These are phyloP conservation scores for Nematopogon swammerdamellus DNA, from an alignment of 2,888 invertebrate species.

Conservation along the genomic window DNA sequence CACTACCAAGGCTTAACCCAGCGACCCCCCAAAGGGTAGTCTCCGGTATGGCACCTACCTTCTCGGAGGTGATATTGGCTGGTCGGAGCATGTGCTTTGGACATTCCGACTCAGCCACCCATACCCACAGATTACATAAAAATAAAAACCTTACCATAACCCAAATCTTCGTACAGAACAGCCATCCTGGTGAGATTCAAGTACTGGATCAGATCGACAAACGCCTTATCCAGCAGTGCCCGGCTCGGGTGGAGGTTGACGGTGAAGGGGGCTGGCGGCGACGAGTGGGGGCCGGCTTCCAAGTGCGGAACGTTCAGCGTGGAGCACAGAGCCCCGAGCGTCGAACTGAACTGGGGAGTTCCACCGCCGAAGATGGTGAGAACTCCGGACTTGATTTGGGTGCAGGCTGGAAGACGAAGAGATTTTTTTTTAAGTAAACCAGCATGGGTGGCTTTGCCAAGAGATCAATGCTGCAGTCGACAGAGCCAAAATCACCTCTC, in stretches of 20 bases:
- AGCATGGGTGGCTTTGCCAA: no score
- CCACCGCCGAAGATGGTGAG: constrained; percentile 87
- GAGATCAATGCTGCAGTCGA: no score
- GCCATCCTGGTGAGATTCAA: constrained; percentile 93
- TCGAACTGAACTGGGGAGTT: constrained; percentile 76
- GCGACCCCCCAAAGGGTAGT: no score
- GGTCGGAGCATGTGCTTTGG: no score
- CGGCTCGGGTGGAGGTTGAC: constrained; percentile 88
- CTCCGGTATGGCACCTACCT: no score
- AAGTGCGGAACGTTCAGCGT: constrained; percentile 89
- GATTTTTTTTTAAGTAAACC: no score
- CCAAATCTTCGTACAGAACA: constrained; percentile 86
- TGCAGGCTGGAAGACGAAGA: constrained; percentile 64
- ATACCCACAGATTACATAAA: no score
- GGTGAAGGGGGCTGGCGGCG: constrained; percentile 56
- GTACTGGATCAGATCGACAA: constrained; percentile 81
- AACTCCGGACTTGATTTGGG: constrained; percentile 79
- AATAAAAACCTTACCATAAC: constrained; percentile 78
- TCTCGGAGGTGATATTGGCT: no score
- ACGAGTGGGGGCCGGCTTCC: constrained; percentile 47
- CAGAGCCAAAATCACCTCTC: no score
- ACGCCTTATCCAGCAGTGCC: constrained; percentile 75
- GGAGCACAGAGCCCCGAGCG: constrained; percentile 86
- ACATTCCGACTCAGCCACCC: no score
- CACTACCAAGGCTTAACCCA: no score